Conservation (phyloP, 1,140 invertebrate species). For the Trissolcus basalis region DNA sequence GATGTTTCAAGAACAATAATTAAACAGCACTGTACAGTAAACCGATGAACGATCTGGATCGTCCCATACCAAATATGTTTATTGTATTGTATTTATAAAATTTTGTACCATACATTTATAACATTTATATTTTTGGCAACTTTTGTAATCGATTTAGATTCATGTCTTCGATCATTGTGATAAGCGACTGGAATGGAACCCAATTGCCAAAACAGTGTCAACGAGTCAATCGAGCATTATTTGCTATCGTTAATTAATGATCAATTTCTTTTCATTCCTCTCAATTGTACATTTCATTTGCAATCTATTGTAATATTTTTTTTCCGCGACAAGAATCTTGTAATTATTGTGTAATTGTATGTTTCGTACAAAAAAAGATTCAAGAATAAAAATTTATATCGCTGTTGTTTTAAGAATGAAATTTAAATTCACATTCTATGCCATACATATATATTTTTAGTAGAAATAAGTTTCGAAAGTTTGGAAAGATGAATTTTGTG, state of each 20-base stretch:
- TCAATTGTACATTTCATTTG: no score
- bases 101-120: slow-evolving; percentile 15
- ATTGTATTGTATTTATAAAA: background rate
- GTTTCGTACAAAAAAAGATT: slow-evolving; percentile 3
- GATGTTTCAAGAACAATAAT: slow-evolving; percentile 69
- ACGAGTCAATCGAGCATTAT: no score
- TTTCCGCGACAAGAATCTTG: slow-evolving; percentile 4
- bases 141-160: slow-evolving; percentile 1
- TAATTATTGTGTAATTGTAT: slow-evolving; percentile 22
- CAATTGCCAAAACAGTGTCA: background rate
- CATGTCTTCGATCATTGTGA: no score
- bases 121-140: background rate
- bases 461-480: slow-evolving; percentile 11
- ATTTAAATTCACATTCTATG: background rate
- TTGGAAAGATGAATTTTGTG: slow-evolving; percentile 1
- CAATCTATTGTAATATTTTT: no score
- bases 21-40: slow-evolving; percentile 68
- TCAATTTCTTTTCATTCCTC: no score
- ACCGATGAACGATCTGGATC: slow-evolving; percentile 67
- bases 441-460: background rate
- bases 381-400: slow-evolving; percentile 1
- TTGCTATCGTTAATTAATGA: no score
- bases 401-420: background rate
- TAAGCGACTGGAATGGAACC: no score
- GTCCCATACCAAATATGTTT: background rate